phyloP scores from a whole-genome alignment of 2,888 invertebrate species.

The Epinotia demarniana region DNA sequence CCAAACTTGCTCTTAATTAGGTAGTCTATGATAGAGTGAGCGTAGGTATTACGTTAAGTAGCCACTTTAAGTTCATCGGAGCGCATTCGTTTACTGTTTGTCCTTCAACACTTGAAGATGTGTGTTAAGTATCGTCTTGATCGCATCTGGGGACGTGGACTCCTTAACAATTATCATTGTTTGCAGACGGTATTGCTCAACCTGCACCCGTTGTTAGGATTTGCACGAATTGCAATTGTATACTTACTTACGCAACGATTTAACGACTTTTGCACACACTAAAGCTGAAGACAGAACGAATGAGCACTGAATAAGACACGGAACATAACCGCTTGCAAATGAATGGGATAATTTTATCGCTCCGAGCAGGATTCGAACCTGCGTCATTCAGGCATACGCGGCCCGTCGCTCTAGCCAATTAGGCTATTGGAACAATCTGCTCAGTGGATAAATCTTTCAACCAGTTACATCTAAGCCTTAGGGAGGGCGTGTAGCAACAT shows the following conservation, averaged over 20 bases:
- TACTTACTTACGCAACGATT: constrained; percentile 38
- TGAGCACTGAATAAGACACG: too few species aligned
- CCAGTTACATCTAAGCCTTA: too few species aligned
- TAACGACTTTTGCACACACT: constrained; percentile 25
- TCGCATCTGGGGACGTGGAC: constrained; percentile 30
- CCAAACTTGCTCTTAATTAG: too few species aligned
- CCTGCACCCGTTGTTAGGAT: constrained; percentile 37
- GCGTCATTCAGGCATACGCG: too few species aligned
- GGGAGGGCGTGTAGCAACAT: too few species aligned
- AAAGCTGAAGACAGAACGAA: neutral
- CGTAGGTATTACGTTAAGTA: constrained; percentile 1
- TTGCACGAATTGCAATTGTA: constrained; percentile 43
- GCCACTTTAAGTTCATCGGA: constrained; percentile 5
- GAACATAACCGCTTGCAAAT: too few species aligned
- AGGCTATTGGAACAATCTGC: too few species aligned
- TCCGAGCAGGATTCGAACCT: too few species aligned
- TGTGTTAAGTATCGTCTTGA: constrained; percentile 22
- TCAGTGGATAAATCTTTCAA: too few species aligned
- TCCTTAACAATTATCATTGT: constrained; percentile 35
- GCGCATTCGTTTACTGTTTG: neutral
- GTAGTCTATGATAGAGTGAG: neutral
- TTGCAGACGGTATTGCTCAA: constrained; percentile 32
- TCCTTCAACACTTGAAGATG: constrained; percentile 24
- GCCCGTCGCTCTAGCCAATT: too few species aligned
- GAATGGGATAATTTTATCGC: too few species aligned